Conservation (phyloP, 2,888 invertebrate genomes). For the Drosophila peninsularis region DNA sequence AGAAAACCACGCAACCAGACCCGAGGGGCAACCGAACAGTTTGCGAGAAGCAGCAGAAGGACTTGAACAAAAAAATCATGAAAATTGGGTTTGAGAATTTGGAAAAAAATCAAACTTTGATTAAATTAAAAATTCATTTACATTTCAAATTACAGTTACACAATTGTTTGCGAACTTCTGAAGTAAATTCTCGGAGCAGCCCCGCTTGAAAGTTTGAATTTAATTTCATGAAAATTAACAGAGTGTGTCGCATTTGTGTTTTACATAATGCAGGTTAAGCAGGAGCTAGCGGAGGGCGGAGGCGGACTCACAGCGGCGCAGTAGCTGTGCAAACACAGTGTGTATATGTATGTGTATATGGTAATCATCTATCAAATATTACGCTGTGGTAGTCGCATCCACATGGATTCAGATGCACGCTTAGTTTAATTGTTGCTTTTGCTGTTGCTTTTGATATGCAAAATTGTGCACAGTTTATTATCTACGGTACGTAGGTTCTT, state of each 20-base stretch:
- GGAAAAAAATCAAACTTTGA: background rate
- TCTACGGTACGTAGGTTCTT: conserved; percentile 53
- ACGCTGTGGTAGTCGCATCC: conserved; percentile 39
- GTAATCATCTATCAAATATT: conserved; percentile 66
- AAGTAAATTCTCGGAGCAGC: conserved; percentile 12
- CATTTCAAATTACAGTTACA: background rate
- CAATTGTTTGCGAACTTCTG: background rate
- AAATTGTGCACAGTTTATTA: conserved; percentile 74
- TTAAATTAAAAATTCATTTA: background rate
- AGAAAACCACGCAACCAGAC: conserved; percentile 33
- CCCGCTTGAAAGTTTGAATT: conserved; percentile 37
- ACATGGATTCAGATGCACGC: conserved; percentile 41
- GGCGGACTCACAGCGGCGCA: conserved; percentile 11
- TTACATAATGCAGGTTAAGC: conserved; percentile 59
- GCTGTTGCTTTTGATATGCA: conserved; percentile 72
- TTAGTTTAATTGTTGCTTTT: conserved; percentile 70
- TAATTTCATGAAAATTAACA: conserved; percentile 71
- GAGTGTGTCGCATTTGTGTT: conserved; percentile 63
- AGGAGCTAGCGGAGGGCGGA: conserved; percentile 11
- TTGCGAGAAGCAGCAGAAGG: background rate
- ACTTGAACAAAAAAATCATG: background rate
- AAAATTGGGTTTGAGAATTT: too few species aligned
- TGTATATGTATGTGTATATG: conserved; percentile 4
- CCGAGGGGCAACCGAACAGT: conserved; percentile 37
- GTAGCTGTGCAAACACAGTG: conserved; percentile 18